These are phyloP conservation scores for Bos indicus DNA, from an alignment of 2,113 vertebrate genomes.

Conservation along the genomic window DNA sequence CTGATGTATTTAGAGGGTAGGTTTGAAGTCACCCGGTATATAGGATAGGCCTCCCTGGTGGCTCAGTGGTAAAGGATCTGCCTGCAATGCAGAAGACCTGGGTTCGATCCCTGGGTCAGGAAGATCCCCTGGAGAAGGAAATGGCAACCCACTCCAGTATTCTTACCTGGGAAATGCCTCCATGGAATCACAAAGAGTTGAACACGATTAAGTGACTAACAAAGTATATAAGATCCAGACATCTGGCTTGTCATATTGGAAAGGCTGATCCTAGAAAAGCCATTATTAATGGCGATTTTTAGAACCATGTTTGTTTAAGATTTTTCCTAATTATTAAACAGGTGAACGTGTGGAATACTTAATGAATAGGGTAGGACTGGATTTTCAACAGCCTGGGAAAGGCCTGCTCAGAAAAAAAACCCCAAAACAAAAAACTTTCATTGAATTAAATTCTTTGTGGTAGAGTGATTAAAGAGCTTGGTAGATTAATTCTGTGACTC, in stretches of 20 bases:
- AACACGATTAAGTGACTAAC: background rate
- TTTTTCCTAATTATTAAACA: conserved; percentile 18
- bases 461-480: background rate
- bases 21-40: background rate
- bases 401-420: background rate
- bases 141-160: background rate
- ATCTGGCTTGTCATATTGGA: background rate
- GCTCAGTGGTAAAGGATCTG: background rate
- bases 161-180: background rate
- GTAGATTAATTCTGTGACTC: background rate
- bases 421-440: background rate
- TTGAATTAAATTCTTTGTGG: background rate
- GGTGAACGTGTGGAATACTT: background rate
- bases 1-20: background rate
- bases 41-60: background rate
- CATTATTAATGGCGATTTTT: background rate
- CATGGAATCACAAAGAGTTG: background rate
- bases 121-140: background rate
- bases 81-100: background rate
- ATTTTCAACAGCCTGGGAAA: background rate
- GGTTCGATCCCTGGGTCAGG: background rate
- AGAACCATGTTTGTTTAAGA: background rate
- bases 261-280: background rate
- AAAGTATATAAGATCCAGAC: background rate
- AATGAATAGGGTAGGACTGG: background rate